Evolutionary conservation across 2,113 vertebrate species (phyloP).

Genomic region (Grammomys dolichurus): DNA sequence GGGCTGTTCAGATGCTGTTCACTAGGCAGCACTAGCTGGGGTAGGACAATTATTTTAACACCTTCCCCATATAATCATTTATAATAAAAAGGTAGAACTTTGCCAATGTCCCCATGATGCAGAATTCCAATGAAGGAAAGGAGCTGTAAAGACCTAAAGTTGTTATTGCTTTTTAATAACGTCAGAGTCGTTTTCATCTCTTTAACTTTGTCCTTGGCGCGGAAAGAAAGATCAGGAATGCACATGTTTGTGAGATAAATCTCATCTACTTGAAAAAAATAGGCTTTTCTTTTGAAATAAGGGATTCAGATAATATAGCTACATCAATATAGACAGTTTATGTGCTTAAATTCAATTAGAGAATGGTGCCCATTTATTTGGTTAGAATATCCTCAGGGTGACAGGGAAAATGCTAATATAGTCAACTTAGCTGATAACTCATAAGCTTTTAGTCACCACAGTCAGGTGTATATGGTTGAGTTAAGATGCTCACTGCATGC

Average conservation of each 20-base stretch:
- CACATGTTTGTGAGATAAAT: background rate
- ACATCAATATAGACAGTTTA: background rate
- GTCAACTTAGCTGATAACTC: background rate
- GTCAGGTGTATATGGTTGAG: background rate
- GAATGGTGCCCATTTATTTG: background rate
- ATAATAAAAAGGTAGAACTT: background rate
- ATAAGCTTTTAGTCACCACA: background rate
- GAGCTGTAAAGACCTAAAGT: background rate
- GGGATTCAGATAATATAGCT: background rate
- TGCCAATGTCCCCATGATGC: background rate
- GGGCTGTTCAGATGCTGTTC: background rate
- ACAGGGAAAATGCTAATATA: background rate
- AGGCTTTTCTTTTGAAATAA: background rate
- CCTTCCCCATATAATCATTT: background rate
- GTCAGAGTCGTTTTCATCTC: background rate
- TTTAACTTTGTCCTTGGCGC: conserved; percentile 14
- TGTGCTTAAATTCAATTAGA: background rate
- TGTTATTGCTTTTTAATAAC: conserved; percentile 14
- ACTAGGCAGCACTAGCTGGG: background rate
- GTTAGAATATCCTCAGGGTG: background rate
- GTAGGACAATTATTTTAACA: background rate
- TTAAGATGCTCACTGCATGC: background rate
- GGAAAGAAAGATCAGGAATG: background rate
- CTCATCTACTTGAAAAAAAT: background rate
- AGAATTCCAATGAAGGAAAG: background rate